phyloP scores from a whole-genome alignment of 2,888 invertebrate species.

The Acanthopleura granulata region DNA sequence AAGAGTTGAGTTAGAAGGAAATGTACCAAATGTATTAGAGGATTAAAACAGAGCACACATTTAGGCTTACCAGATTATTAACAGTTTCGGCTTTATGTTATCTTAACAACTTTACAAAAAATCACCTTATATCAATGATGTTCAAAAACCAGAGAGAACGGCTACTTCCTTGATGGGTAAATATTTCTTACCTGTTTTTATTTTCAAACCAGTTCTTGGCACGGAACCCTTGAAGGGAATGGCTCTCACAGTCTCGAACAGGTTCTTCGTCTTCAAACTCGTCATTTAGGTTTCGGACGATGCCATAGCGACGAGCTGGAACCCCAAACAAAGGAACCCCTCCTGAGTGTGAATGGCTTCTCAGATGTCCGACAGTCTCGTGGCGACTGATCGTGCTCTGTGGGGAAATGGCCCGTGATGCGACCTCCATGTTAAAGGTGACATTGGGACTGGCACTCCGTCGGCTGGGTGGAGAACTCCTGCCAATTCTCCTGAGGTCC shows the following conservation, averaged over 20 bases:
- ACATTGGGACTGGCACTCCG: conserved; percentile 15
- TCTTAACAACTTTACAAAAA: no score
- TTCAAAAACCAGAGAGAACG: no score
- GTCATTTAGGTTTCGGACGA: background rate
- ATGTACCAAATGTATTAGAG: background rate
- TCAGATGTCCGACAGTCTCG: background rate
- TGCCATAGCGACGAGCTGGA: background rate
- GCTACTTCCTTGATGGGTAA: no score
- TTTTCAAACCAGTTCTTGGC: background rate
- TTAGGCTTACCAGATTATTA: no score
- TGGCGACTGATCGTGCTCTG: background rate
- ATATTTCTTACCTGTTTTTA: background rate
- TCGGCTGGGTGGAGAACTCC: background rate
- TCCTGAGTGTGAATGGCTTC: background rate
- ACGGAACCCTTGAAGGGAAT: background rate
- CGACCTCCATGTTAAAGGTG: conserved; percentile 10
- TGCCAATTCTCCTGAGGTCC: background rate
- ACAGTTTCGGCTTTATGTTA: no score
- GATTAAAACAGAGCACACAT: background rate
- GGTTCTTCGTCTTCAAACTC: conserved; percentile 18
- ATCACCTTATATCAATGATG: no score
- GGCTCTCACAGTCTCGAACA: background rate
- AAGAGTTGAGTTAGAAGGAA: no score
- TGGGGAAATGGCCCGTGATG: conserved; percentile 8
- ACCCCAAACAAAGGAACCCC: conserved; percentile 9